Percentiles rank a stretch among this genome's conserved stretches.
These are phyloP conservation scores for Cathartes aura DNA, from an alignment of 2,113 vertebrate genomes.

Conservation along the genomic window DNA sequence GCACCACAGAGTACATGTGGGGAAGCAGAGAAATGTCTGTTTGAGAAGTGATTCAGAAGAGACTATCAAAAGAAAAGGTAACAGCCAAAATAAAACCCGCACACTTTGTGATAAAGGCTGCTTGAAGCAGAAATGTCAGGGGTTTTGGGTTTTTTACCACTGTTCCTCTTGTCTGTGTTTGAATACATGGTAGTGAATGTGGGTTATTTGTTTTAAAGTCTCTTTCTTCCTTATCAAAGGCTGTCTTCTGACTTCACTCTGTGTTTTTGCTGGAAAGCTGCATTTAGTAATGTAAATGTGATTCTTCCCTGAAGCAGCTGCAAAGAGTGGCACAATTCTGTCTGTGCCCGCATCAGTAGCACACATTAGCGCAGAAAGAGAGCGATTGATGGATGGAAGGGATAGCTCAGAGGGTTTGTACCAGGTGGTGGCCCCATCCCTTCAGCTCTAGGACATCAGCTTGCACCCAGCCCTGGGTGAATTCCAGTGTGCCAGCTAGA, in stretches of 20 bases:
- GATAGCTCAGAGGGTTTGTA: background rate
- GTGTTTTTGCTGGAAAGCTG: slow-evolving; percentile 57
- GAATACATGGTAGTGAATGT: slow-evolving; percentile 60
- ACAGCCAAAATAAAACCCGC: slow-evolving; percentile 25
- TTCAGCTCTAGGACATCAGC: background rate
- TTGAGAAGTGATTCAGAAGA: slow-evolving; percentile 34
- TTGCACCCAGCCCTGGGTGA: background rate
- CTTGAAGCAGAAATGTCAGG: slow-evolving; percentile 60
- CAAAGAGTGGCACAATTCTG: slow-evolving; percentile 58
- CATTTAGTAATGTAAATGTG: slow-evolving; percentile 75
- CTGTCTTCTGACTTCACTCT: slow-evolving; percentile 64
- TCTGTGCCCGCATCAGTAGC: slow-evolving; percentile 39
- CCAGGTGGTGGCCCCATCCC: background rate
- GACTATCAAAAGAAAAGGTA: slow-evolving; percentile 59
- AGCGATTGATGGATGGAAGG: background rate
- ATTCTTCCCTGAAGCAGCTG: slow-evolving; percentile 67
- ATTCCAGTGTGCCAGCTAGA: background rate
- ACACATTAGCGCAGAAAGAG: background rate
- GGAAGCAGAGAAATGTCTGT: slow-evolving; percentile 1
- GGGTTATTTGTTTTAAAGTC: slow-evolving; percentile 70
- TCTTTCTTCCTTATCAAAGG: slow-evolving; percentile 71
- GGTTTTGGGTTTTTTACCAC: background rate
- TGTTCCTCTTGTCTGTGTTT: slow-evolving; percentile 67
- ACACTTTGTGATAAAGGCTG: slow-evolving; percentile 35
- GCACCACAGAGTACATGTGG: background rate